Evolutionary conservation across 2,888 invertebrate genomes (phyloP), one percentile per base, ranked within the genome.

Genomic region (Leucania comma): DNA sequence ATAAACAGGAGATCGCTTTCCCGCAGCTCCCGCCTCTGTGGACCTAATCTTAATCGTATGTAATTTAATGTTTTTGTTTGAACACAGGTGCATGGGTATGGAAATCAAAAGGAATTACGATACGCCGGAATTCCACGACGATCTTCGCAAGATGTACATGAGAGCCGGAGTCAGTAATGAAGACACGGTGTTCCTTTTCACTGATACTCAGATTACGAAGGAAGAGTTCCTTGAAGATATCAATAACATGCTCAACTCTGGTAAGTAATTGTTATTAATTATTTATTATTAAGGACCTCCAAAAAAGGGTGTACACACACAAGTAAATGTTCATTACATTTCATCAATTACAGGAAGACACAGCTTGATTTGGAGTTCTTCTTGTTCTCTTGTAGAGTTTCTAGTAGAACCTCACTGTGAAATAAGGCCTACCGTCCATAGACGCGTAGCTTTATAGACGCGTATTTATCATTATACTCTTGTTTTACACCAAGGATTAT

Each of bases 201-300:
- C 98, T 4, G 99, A 99, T 89, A 98, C 98, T 1, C 98, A 99
- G 94, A 98, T 99, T 83, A 97, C 98, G 0, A 97, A 98, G 72
- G 99, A 99, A 89, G 98, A 98, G 89, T 99, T 99, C 90, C 94
- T 99, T 1, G 99, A 99, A 90, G 99, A 99, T 86, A 98, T 99
- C 61, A 99, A 99, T 90, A 99, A 99, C 87, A 98, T 99, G 89
- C 96, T 99, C 0, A 99, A 99, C 92, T 98, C 99, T 14, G 99
- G 98, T 96, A 80, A 98, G 98, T 96, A 79, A 20, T 56, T 50
- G 2, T n/a, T n/a, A n/a, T n/a, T n/a, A n/a, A n/a, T n/a, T n/a
- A n/a, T n/a, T n/a, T n/a, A n/a, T n/a, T n/a, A n/a, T n/a, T n/a
- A n/a, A n/a, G n/a, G n/a, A n/a, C n/a, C n/a, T n/a, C n/a, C n/a